Percentiles rank a stretch among this genome's conserved stretches.
Evolutionary conservation across 2,888 invertebrate genomes (phyloP).

Genomic region (Tineola bisselliella): DNA sequence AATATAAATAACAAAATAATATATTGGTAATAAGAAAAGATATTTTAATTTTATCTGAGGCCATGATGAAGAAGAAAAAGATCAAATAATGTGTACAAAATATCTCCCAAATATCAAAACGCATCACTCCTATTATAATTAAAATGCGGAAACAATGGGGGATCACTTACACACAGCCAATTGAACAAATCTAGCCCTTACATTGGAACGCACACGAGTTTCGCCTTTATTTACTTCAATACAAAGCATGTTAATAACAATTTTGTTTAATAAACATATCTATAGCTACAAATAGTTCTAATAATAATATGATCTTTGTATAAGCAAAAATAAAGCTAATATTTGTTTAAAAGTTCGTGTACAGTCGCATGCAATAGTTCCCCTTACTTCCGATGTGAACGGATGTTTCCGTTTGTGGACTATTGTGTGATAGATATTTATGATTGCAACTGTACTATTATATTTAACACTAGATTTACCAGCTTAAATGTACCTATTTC

Average conservation of each 20-base stretch:
- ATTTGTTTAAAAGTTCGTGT: not conserved
- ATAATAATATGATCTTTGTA: too few relatives aligned
- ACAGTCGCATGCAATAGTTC: not conserved
- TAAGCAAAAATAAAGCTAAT: not conserved
- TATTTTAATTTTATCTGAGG: too few relatives aligned
- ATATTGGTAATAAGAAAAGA: too few relatives aligned
- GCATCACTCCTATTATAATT: conserved; percentile 21
- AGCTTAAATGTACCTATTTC: too few relatives aligned
- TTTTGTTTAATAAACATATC: too few relatives aligned
- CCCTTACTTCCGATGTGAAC: conserved; percentile 2
- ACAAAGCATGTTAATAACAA: too few relatives aligned
- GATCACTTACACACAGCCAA: conserved; percentile 61
- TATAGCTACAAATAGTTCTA: too few relatives aligned
- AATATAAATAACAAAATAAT: too few relatives aligned
- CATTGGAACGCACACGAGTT: conserved; percentile 41
- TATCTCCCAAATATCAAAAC: conserved; percentile 29
- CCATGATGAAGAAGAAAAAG: too few relatives aligned
- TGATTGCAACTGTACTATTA: not conserved
- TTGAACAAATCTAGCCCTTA: conserved; percentile 63
- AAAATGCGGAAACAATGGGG: conserved; percentile 62
- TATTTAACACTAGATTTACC: too few relatives aligned
- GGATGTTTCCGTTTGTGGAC: not conserved
- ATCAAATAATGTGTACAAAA: too few relatives aligned
- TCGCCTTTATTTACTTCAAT: too few relatives aligned
- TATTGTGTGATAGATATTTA: conserved; percentile 10